phyloP scores from a whole-genome alignment of 2,797 vertebrate genomes.

The Hydrolagus colliei region DNA sequence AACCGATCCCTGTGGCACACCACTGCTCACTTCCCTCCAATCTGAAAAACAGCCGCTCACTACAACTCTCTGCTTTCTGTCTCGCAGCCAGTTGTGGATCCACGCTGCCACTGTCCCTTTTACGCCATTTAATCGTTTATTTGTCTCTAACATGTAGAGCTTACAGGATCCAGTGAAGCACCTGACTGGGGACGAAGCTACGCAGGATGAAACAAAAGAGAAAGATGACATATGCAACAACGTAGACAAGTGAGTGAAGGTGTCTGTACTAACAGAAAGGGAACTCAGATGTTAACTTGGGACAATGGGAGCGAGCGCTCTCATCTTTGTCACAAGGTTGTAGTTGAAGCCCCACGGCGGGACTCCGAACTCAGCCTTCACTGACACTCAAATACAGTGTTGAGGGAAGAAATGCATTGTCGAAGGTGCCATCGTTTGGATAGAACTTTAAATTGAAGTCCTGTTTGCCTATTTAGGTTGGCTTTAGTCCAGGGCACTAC shows the following conservation, averaged over 20 bases:
- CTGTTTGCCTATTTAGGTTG: not conserved
- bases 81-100: too few relatives aligned
- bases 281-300: too few relatives aligned
- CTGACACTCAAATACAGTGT: not conserved
- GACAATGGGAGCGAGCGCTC: not conserved
- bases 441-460: not conserved
- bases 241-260: slow-evolving; percentile 55
- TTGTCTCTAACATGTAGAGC: slow-evolving; percentile 46
- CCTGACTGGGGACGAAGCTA: slow-evolving; percentile 43
- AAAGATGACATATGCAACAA: slow-evolving; percentile 46
- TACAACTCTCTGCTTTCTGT: too few relatives aligned
- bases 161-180: slow-evolving; percentile 64
- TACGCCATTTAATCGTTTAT: slow-evolving; percentile 18
- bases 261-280: not conserved
- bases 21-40: too few relatives aligned
- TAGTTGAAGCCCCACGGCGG: not conserved
- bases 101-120: too few relatives aligned
- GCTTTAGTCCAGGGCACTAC: not conserved
- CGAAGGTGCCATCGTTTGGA: not conserved
- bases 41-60: too few relatives aligned
- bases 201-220: slow-evolving; percentile 44
- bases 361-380: not conserved
- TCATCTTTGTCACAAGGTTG: not conserved
- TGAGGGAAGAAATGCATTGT: not conserved
- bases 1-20: too few relatives aligned